Evolutionary conservation across 2,113 vertebrate species (phyloP).

Genomic region (Phylloscopus whistleri): DNA sequence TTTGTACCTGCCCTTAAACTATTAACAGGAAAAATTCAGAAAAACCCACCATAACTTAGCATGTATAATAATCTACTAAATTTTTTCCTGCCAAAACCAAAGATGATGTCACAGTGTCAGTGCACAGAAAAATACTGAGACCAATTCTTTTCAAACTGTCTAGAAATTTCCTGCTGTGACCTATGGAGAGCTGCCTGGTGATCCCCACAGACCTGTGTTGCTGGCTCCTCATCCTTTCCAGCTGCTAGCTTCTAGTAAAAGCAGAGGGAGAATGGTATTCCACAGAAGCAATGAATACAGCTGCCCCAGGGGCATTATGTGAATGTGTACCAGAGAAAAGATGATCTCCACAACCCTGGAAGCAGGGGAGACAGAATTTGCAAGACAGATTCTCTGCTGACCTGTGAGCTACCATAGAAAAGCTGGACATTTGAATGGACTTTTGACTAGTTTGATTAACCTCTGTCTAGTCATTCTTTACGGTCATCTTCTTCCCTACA

Average conservation of each 20-base stretch:
- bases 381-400: not conserved
- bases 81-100: not conserved
- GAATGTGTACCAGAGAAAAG: not conserved
- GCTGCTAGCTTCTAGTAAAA: constrained; percentile 31
- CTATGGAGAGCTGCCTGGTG: not conserved
- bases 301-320: not conserved
- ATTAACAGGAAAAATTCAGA: not conserved
- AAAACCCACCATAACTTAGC: not conserved
- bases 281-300: not conserved
- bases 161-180: not conserved
- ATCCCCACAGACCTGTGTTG: not conserved
- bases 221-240: constrained; percentile 22
- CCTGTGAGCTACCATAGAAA: not conserved
- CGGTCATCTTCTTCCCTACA: not conserved
- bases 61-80: not conserved
- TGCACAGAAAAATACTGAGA: not conserved
- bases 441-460: not conserved
- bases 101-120: not conserved
- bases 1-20: not conserved
- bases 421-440: not conserved
- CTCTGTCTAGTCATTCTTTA: not conserved
- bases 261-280: not conserved
- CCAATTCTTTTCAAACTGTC: not conserved
- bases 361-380: not conserved
- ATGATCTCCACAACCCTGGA: not conserved